Evolutionary conservation across 2,888 invertebrate species (phyloP).

Genomic region (Meliscaeva auricollis): DNA sequence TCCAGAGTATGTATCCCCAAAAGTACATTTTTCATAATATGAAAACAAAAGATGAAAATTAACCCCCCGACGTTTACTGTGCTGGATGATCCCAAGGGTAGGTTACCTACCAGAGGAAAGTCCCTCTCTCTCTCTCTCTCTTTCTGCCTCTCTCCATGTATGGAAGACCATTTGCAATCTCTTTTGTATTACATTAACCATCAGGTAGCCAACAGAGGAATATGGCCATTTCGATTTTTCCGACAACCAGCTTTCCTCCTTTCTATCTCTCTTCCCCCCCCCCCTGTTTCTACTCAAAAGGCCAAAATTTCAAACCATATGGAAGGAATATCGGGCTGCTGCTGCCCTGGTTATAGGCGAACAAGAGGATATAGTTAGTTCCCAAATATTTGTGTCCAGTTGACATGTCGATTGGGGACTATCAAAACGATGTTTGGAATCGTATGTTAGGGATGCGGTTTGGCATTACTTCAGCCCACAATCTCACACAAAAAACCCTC

Average conservation of each 20-base stretch:
- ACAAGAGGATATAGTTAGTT: slow-evolving; percentile 30
- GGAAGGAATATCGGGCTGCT: slow-evolving; percentile 14
- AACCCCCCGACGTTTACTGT: slow-evolving; percentile 38
- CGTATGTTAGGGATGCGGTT: slow-evolving; percentile 65
- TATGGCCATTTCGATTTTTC: not conserved
- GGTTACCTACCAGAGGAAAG: too few relatives aligned
- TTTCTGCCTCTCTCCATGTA: not conserved
- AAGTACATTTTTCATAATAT: slow-evolving; percentile 51
- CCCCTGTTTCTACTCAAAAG: not conserved
- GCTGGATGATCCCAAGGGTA: slow-evolving; percentile 38
- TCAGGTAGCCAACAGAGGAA: slow-evolving; percentile 65
- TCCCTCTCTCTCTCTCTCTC: too few relatives aligned
- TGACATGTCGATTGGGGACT: slow-evolving; percentile 70
- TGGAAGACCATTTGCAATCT: slow-evolving; percentile 65
- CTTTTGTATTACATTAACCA: slow-evolving; percentile 71
- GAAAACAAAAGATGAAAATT: slow-evolving; percentile 59
- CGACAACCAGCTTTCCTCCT: not conserved
- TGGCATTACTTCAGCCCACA: slow-evolving; percentile 35
- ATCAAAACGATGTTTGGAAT: slow-evolving; percentile 63
- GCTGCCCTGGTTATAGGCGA: not conserved
- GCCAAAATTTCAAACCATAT: not conserved
- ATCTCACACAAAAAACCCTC: not conserved
- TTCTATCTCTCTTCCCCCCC: not conserved
- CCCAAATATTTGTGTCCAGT: slow-evolving; percentile 65
- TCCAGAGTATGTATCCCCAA: slow-evolving; percentile 24